Base-by-base conservation (phyloP, 2,797 vertebrate species). In the Odontamblyopus lacepedii region DNA sequence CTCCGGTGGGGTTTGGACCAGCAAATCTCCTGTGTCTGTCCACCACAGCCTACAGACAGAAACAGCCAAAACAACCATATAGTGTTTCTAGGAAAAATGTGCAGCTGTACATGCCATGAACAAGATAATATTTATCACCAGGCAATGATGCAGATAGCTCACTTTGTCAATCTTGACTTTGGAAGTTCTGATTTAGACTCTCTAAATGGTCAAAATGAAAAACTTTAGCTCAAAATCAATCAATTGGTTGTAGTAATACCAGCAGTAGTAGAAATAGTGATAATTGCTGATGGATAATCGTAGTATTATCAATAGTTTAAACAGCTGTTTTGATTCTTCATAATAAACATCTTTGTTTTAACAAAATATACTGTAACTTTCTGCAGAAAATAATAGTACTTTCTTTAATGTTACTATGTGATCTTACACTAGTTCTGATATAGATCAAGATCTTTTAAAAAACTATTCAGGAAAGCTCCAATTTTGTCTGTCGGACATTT, bases 61-160 rank as follows among this genome's bases (percentile, higher is more conserved):
- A 27, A 63, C 48, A 83, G 81, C 82, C 82, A 76, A 78, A 87
- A 87, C 78, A 77, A 75, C 76, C 59, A 59, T 62, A 50, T 11
- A 19, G 60, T 57, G 32, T 57, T 61, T 73, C 48, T 51, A 63
- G 82, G 61, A 73, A 66, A 74, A 66, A 71, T 26, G 61, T 38
- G 53, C 32, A 57, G 53, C 66, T 68, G 67, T 68, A 57, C 66
- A 67, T 50, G 18, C 27, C 26, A 66, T 18, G 23, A 50, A 50
- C 44, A 5, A 29, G 64, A 51, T 50, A 51, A 27, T 51, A 50
- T 27, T 27, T 67, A 32, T 53, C 16, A 50, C 16, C 50, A 67
- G 29, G 18, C 18, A 19, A 32, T 55, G 29, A 53, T 30, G 63
- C 38, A 27, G 19, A n/a, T 32, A 4, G 13, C 6, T 23, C 23